Evolutionary conservation across 2,888 invertebrate species (phyloP).

Genomic region (Plusia festucae): DNA sequence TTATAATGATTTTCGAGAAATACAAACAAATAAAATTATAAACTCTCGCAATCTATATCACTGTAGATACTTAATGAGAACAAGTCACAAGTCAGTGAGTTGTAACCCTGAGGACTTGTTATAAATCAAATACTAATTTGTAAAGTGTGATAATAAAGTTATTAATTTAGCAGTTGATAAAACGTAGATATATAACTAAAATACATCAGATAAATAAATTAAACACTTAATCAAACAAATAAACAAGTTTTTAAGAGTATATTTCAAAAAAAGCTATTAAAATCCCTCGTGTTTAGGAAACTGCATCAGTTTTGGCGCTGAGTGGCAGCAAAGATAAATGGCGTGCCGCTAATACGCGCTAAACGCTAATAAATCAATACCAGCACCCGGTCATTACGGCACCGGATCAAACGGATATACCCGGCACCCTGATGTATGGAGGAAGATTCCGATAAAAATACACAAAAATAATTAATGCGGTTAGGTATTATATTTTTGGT

Average conservation of each 20-base stretch:
- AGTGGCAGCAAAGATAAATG: slow-evolving; percentile 54
- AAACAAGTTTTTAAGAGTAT: not conserved
- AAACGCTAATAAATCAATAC: slow-evolving; percentile 78
- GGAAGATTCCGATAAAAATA: slow-evolving; percentile 23
- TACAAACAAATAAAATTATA: too few relatives aligned
- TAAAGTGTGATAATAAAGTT: too few relatives aligned
- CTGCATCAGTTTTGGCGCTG: slow-evolving; percentile 44
- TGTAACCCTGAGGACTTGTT: too few relatives aligned
- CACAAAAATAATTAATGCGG: not conserved
- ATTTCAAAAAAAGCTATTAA: not conserved
- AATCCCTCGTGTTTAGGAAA: slow-evolving; percentile 26
- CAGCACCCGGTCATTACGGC: slow-evolving; percentile 59
- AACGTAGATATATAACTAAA: too few relatives aligned
- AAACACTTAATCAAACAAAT: not conserved
- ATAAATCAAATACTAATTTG: too few relatives aligned
- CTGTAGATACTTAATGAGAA: too few relatives aligned
- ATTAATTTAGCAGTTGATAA: too few relatives aligned
- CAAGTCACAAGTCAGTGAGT: too few relatives aligned
- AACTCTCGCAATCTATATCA: too few relatives aligned
- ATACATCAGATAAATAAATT: not conserved
- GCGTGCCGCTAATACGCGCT: slow-evolving; percentile 64
- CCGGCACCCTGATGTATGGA: slow-evolving; percentile 41
- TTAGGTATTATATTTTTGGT: not conserved
- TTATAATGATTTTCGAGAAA: too few relatives aligned
- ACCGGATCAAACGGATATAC: slow-evolving; percentile 56